A percentile compares a stretch with the other conserved stretches of the same genome.
Evolutionary conservation across 2,888 invertebrate species (phyloP).

Genomic region (Crematogaster levior): DNA sequence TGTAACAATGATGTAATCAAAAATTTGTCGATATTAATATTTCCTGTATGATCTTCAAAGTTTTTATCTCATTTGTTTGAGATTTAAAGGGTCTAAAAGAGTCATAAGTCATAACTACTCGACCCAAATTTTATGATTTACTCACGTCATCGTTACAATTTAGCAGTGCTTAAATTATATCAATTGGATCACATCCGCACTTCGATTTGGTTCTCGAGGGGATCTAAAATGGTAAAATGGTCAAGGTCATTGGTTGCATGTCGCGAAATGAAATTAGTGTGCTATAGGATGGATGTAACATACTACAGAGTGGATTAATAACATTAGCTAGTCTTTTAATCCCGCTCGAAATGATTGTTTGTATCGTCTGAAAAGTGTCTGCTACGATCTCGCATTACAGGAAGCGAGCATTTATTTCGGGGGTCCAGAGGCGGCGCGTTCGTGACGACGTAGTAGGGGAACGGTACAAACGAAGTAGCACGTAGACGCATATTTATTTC

Average conservation of each 20-base stretch:
- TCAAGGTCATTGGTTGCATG: slow-evolving; percentile 39
- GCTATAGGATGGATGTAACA: neutral
- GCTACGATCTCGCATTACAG: slow-evolving; percentile 73
- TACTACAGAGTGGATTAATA: too few species aligned
- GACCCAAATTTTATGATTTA: slow-evolving; percentile 12
- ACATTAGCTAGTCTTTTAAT: neutral
- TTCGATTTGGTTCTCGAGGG: slow-evolving; percentile 36
- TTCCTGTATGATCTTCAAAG: neutral
- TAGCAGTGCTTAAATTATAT: slow-evolving; percentile 22
- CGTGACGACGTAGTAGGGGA: slow-evolving; percentile 39
- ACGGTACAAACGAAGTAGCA: slow-evolving; percentile 48
- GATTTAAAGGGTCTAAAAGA: neutral
- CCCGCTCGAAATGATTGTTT: neutral
- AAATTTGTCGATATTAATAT: neutral
- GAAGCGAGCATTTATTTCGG: slow-evolving; percentile 74
- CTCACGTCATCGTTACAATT: neutral
- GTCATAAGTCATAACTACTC: neutral
- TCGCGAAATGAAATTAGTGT: neutral
- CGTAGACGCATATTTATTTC: slow-evolving; percentile 72
- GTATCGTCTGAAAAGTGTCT: slow-evolving; percentile 65
- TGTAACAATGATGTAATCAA: neutral
- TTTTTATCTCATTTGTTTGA: neutral
- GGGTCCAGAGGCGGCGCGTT: slow-evolving; percentile 48
- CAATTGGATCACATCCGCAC: slow-evolving; percentile 43
- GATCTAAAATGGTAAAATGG: slow-evolving; percentile 51